Base-by-base conservation (phyloP, 2,797 vertebrate genomes). In the Gorsachius magnificus region DNA sequence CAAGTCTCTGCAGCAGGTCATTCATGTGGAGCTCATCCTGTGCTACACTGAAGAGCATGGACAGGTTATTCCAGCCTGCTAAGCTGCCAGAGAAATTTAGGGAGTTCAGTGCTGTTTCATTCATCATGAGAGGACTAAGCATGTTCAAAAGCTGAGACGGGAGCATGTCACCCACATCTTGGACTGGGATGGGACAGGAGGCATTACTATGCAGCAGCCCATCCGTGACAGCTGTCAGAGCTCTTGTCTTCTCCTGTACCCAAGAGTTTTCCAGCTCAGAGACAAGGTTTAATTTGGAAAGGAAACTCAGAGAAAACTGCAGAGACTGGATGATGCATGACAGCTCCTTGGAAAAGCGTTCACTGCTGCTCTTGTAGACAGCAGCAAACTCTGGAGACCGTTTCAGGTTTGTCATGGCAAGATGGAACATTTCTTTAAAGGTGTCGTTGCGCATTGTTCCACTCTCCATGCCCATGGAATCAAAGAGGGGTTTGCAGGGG, bases 321-420 rank as follows among this genome's bases (percentile, higher is more conserved):
- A 98, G 57, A 68, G 96, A 83, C 72, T 48, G 95, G 25, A 87
- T 43, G 33, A 96, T 36, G 41, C 97, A 98, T 0, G 8, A 89
- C 66, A 98, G 84, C 69, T 96, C 94, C 87, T 56, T 46, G 25
- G 60, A 76, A 48, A 97, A 94, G 69, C 3, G 13, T 25, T 92
- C 87, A 7, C 86, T 93, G 68, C 76, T 80, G 56, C 70, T 85
- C 91, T 35, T 26, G 57, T 90, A 97, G 77, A 87, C 41, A 46
- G 29, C 93, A 53, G 77, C 80, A 87, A 97, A 96, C 82, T 96
- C 93, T 33, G 94, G 95, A 51, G 95, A 96, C 72, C 90, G 31
- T 6, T 90, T 71, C 82, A 97, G 69, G 26, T 72, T 86, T 28
- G 5, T 65, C 33, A 97, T 6, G 64, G 97, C 96, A 64, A 95